Conservation (phyloP, 1,140 invertebrate species). For the Euura lappo region DNA sequence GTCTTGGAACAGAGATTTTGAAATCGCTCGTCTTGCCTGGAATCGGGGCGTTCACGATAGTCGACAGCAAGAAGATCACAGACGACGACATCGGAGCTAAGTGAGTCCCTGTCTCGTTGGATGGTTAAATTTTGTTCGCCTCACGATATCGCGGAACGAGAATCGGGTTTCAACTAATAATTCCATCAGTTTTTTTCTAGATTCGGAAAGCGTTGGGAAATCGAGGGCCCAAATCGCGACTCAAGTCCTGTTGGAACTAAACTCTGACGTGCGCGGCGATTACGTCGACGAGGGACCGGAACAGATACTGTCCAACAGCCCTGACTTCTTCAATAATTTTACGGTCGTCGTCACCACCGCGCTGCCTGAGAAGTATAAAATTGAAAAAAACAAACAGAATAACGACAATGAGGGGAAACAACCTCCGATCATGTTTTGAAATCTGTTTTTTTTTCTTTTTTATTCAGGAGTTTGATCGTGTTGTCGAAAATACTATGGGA, state of each 20-base stretch:
- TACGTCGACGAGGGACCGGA: constrained; percentile 90
- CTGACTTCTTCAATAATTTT: constrained; percentile 89
- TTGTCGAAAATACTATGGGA: constrained; percentile 87
- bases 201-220: constrained; percentile 77
- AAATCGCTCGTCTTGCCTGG: constrained; percentile 95
- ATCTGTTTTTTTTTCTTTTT: constrained; percentile 29
- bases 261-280: constrained; percentile 91
- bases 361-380: constrained; percentile 78
- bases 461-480: constrained; percentile 69
- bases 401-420: constrained; percentile 6
- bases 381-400: too few relatives aligned
- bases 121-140: background rate
- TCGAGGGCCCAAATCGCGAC: constrained; percentile 85
- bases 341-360: constrained; percentile 87
- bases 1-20: constrained; percentile 92
- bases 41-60: constrained; percentile 94
- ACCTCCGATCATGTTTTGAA: constrained; percentile 12
- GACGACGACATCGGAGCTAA: constrained; percentile 94
- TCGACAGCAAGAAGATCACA: constrained; percentile 86
- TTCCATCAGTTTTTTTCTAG: constrained; percentile 83
- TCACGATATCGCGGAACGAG: background rate
- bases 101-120: constrained; percentile 61
- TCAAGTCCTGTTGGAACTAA: constrained; percentile 86
- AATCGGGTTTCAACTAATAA: constrained; percentile 17
- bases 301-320: constrained; percentile 82